Conservation (phyloP, 2,888 invertebrate species). For the Axea sp. region DNA sequence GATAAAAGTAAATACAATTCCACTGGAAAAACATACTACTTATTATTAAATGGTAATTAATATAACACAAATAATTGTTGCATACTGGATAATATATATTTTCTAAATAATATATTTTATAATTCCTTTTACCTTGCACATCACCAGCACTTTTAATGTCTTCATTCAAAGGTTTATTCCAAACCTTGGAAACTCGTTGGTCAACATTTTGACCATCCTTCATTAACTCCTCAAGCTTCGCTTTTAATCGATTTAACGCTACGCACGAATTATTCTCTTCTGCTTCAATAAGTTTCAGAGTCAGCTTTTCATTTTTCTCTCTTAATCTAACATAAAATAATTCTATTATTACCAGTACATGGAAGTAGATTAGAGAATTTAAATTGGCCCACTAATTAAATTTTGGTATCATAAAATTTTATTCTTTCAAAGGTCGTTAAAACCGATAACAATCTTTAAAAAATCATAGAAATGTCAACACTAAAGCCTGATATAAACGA, state of each 20-base stretch:
- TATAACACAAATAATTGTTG: too few species aligned
- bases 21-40: too few species aligned
- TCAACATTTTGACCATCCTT: constrained; percentile 68
- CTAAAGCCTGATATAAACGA: constrained; percentile 1
- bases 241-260: constrained; percentile 72
- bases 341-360: constrained; percentile 20
- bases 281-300: constrained; percentile 67
- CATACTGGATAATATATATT: too few species aligned
- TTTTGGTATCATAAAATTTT: neutral
- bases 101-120: too few species aligned
- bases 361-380: too few species aligned
- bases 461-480: constrained; percentile 12
- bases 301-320: constrained; percentile 67
- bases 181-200: too few species aligned
- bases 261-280: constrained; percentile 72
- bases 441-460: constrained; percentile 18
- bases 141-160: too few species aligned
- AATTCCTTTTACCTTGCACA: too few species aligned
- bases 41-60: too few species aligned
- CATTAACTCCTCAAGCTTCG: constrained; percentile 72
- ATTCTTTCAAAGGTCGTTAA: constrained; percentile 2
- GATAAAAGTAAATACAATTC: too few species aligned
- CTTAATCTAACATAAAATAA: constrained; percentile 66
- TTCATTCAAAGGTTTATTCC: too few species aligned
- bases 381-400: too few species aligned